Evolutionary conservation across 2,113 vertebrate genomes (phyloP).

Genomic region (Stegastes partitus): DNA sequence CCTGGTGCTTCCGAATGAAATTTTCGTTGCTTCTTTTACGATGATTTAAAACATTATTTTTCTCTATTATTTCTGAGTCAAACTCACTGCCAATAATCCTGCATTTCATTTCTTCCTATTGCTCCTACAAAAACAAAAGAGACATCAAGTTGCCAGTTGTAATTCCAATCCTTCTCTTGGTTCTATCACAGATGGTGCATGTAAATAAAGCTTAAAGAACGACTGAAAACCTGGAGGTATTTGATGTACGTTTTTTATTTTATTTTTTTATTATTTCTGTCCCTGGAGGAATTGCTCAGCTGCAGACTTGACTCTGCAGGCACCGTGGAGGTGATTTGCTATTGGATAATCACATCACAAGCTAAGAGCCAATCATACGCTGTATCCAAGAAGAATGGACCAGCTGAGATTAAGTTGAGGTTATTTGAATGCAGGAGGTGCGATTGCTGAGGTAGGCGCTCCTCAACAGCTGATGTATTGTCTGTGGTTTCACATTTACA

Average conservation of each 20-base stretch:
- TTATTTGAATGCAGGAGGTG: constrained; percentile 29
- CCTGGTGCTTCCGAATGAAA: constrained; percentile 30
- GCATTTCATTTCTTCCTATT: constrained; percentile 58
- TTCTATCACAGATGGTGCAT: constrained; percentile 94
- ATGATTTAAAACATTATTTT: background rate
- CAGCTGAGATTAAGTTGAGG: constrained; percentile 25
- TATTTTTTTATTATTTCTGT: constrained; percentile 16
- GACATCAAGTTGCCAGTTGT: constrained; percentile 86
- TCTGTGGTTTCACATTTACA: background rate
- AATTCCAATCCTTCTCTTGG: constrained; percentile 90
- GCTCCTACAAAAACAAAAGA: constrained; percentile 57
- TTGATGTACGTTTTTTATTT: constrained; percentile 3
- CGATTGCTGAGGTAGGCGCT: constrained; percentile 8
- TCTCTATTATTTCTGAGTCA: constrained; percentile 4
- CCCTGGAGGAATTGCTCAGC: constrained; percentile 47
- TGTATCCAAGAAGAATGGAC: constrained; percentile 76
- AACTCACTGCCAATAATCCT: constrained; percentile 67
- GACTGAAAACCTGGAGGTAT: constrained; percentile 65
- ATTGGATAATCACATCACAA: constrained; percentile 64
- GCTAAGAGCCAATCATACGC: constrained; percentile 70
- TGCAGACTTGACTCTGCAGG: constrained; percentile 63
- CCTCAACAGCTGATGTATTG: background rate
- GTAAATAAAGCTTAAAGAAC: constrained; percentile 97
- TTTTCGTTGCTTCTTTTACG: constrained; percentile 4
- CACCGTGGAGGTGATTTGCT: constrained; percentile 52